Evolutionary conservation across 1,140 invertebrate species (phyloP).

Genomic region (Leptopilina boulardi): DNA sequence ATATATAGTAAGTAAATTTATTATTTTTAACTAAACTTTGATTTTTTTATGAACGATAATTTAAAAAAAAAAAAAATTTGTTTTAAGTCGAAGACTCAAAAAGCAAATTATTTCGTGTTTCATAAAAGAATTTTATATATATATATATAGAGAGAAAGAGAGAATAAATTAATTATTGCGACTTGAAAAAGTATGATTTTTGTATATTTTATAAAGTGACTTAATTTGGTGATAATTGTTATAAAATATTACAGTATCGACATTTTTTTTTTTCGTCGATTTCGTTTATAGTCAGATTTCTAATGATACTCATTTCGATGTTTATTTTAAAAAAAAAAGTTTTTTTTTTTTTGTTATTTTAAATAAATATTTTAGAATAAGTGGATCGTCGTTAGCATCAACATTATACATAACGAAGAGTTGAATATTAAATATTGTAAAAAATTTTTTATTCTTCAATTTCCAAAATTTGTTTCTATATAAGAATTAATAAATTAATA

Average conservation of each 20-base stretch:
- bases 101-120: background rate
- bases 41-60: slow-evolving; percentile 43
- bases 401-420: background rate
- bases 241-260: background rate
- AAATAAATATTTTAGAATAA: background rate
- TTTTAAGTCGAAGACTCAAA: background rate
- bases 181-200: background rate
- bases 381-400: background rate
- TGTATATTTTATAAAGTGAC: slow-evolving; percentile 12
- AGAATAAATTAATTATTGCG: slow-evolving; percentile 20
- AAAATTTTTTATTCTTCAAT: slow-evolving; percentile 1
- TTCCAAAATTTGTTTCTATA: background rate
- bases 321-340: too few species aligned
- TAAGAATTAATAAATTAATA: slow-evolving; percentile 5
- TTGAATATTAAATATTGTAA: background rate
- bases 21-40: slow-evolving; percentile 51
- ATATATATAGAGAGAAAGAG: background rate
- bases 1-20: slow-evolving; percentile 71
- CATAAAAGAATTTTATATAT: background rate
- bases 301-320: background rate
- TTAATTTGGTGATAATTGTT: slow-evolving; percentile 4
- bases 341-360: background rate
- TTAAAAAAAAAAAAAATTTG: background rate
- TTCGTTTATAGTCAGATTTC: background rate
- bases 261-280: background rate